Evolutionary conservation across 2,113 vertebrate genomes (phyloP), one percentile per base, ranked within the genome.

Genomic region (Nothoprocta pentlandii): DNA sequence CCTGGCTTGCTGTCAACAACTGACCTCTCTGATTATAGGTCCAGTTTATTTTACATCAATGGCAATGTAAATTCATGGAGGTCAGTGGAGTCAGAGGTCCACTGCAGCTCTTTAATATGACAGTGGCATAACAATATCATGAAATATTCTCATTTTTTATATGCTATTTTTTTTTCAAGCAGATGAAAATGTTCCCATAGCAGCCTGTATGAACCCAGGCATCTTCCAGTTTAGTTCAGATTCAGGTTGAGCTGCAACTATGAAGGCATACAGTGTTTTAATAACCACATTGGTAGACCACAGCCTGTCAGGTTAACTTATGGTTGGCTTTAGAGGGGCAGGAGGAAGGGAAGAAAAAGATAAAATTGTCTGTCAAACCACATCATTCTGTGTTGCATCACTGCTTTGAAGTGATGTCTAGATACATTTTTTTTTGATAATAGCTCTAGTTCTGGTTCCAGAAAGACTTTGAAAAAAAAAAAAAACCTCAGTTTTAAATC

Each of bases 241-340:
- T 90, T 92, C 89, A 93, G 73, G 51, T 88, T 93, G 66, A 92
- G 68, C 80, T 96, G 68, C 0, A 0, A 28, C 64, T 89, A 28
- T 28, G 64, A 78, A 81, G 42, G 32, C 47, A 68, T 78, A 17
- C 39, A 84, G 80, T 30, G 76, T 86, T 71, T 96, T 90, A 90
- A 86, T 90, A 51, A 78, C 64, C 56, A 80, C 51, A 86, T 70
- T 39, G 42, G 46, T 56, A 46, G 64, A 78, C 68, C 73, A 92
- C 68, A 75, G 64, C 39, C 67, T 68, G 76, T 63, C 80, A 64
- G 77, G 90, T 92, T 94, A 84, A 49, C 68, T 78, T 86, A 61
- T 63, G 89, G 44, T 49, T 90, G 68, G 62, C 19, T 39, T 61
- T 61, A 71, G 82, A 88, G 42, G 71, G 64, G 56, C 0, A 2